Conservation (phyloP, 2,888 invertebrate species). For the Isoperla grammatica region DNA sequence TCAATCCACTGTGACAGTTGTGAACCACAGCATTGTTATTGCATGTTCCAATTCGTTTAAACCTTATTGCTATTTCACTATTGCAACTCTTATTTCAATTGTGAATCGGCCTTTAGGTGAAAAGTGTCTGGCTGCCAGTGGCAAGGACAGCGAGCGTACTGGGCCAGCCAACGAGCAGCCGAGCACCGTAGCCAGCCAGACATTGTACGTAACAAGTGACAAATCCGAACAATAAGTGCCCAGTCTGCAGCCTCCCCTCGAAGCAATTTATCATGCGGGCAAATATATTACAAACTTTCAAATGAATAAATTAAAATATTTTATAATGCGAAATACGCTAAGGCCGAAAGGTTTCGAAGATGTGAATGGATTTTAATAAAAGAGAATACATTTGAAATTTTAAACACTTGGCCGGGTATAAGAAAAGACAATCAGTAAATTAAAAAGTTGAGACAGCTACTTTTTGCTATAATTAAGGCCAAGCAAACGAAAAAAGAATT, state of each 20-base stretch:
- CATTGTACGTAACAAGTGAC: neutral
- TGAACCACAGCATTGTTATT: too few species aligned
- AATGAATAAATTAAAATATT: conserved; percentile 18
- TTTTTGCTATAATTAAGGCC: too few species aligned
- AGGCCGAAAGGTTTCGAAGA: neutral
- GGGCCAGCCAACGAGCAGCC: neutral
- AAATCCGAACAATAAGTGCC: neutral
- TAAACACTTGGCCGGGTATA: conserved; percentile 4
- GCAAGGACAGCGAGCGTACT: neutral
- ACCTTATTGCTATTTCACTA: too few species aligned
- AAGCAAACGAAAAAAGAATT: too few species aligned
- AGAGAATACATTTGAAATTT: conserved; percentile 3
- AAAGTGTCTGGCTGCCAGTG: too few species aligned
- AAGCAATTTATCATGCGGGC: conserved; percentile 10
- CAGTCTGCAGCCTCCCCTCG: neutral
- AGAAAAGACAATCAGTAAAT: conserved; percentile 7
- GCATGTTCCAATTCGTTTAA: too few species aligned
- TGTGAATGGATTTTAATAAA: conserved; percentile 3
- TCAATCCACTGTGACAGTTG: too few species aligned
- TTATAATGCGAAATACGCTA: conserved; percentile 1
- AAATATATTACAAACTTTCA: conserved; percentile 4
- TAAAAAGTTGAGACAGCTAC: conserved; percentile 1
- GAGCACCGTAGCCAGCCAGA: neutral
- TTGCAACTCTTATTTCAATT: too few species aligned
- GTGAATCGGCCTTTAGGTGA: too few species aligned